Percentiles rank a stretch among this genome's conserved stretches.
These are phyloP conservation scores for Antheraea yamamai DNA, from an alignment of 2,888 invertebrate genomes.

Conservation along the genomic window DNA sequence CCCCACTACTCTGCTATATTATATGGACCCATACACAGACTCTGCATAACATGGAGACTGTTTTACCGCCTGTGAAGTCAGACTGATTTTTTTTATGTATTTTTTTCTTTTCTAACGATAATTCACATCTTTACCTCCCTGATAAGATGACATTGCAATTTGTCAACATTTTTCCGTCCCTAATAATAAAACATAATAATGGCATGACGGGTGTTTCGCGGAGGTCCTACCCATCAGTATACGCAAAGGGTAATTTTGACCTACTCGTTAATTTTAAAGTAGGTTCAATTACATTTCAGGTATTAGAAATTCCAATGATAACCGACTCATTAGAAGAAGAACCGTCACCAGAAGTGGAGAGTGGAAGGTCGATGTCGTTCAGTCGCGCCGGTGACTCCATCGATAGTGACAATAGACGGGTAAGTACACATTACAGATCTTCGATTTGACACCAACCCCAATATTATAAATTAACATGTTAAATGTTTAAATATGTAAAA, in stretches of 20 bases:
- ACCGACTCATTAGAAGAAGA: conserved; percentile 87
- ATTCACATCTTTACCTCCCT: too few species aligned
- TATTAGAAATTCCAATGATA: conserved; percentile 93
- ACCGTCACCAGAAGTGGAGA: conserved; percentile 91
- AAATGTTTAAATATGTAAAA: too few species aligned
- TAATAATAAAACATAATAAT: not conserved
- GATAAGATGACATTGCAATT: not conserved
- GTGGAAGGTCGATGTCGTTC: conserved; percentile 65
- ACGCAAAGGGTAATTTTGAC: not conserved
- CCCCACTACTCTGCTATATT: too few species aligned
- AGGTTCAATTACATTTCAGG: conserved; percentile 69
- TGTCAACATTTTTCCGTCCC: not conserved
- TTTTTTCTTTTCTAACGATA: too few species aligned
- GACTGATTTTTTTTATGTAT: too few species aligned
- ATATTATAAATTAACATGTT: not conserved
- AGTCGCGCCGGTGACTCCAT: conserved; percentile 55
- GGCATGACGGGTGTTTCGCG: not conserved
- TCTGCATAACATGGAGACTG: too few species aligned
- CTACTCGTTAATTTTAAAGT: not conserved
- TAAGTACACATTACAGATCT: conserved; percentile 30
- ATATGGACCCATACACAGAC: too few species aligned
- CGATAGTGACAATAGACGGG: conserved; percentile 57
- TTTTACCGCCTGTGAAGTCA: too few species aligned
- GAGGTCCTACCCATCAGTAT: not conserved
- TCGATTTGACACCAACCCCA: not conserved